phyloP scores from a whole-genome alignment of 2,113 vertebrate species.

The Python bivittatus region DNA sequence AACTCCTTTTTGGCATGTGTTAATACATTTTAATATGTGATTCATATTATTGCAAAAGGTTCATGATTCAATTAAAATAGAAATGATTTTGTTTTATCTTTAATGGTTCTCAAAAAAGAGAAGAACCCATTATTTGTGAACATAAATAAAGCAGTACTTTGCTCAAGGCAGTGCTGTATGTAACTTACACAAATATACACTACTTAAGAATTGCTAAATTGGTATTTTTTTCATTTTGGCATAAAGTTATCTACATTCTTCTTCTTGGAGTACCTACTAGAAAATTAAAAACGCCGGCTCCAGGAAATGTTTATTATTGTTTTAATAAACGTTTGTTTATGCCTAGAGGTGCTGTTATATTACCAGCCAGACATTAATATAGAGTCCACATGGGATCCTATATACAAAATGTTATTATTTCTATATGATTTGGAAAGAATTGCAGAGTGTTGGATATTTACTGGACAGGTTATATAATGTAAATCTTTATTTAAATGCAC shows the following conservation, averaged over 20 bases:
- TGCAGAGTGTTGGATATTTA: constrained; percentile 51
- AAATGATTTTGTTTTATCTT: background rate
- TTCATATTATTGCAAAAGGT: background rate
- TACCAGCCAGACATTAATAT: constrained; percentile 79
- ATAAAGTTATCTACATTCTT: constrained; percentile 34
- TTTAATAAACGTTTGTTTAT: constrained; percentile 86
- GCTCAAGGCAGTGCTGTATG: constrained; percentile 22
- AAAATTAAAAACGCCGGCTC: constrained; percentile 69
- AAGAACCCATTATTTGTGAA: constrained; percentile 27
- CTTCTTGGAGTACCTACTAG: constrained; percentile 60
- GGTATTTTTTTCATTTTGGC: constrained; percentile 36
- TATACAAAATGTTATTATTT: constrained; percentile 62
- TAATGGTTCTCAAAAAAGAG: constrained; percentile 33
- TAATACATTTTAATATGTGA: constrained; percentile 1
- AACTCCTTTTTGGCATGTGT: background rate
- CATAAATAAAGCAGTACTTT: constrained; percentile 40
- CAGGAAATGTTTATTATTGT: constrained; percentile 75
- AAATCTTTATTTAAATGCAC: background rate
- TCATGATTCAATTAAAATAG: constrained; percentile 30
- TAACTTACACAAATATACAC: constrained; percentile 42
- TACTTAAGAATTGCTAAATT: constrained; percentile 43
- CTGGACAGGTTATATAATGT: constrained; percentile 57
- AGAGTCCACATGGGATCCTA: constrained; percentile 71
- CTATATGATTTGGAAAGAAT: constrained; percentile 52
- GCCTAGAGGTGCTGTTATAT: constrained; percentile 82